Percentiles rank a stretch among this genome's conserved stretches.
Conservation (phyloP, 2,113 vertebrate species). For the Bubalus kerabau region DNA sequence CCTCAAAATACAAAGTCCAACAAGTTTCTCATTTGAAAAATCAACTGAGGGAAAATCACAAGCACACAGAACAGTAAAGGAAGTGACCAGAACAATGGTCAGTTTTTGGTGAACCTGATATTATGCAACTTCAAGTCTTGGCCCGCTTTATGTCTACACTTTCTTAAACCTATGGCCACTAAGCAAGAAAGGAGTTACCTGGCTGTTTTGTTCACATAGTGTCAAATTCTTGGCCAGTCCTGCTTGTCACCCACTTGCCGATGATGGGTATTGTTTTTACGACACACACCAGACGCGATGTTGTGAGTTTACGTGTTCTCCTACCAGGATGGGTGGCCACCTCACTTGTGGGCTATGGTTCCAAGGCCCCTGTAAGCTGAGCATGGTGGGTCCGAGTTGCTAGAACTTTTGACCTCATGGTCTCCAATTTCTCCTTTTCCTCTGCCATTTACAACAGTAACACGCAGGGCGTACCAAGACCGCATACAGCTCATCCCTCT, state of each 20-base stretch:
- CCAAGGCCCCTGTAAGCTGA: neutral
- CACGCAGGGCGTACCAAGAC: rapidly evolving
- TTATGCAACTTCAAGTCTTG: neutral
- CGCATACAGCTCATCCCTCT: neutral
- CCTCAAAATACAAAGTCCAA: neutral
- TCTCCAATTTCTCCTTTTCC: neutral
- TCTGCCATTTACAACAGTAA: neutral
- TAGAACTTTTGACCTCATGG: neutral
- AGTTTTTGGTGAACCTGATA: neutral
- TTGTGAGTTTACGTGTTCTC: neutral
- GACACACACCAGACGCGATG: rapidly evolving
- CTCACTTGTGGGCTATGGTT: neutral
- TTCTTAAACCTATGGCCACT: no score
- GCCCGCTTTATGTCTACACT: neutral
- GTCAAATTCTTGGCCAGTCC: neutral
- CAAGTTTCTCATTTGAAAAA: neutral
- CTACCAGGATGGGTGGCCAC: rapidly evolving
- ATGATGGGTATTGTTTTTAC: neutral
- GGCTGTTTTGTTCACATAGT: neutral
- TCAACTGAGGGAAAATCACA: neutral
- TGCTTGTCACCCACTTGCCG: neutral
- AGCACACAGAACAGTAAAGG: neutral
- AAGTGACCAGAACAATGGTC: neutral
- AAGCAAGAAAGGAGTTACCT: neutral
- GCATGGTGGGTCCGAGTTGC: neutral